Percentiles rank a stretch among this genome's conserved stretches.
Evolutionary conservation across 2,797 vertebrate genomes (phyloP).

Genomic region (Petrocephalus sullivani): DNA sequence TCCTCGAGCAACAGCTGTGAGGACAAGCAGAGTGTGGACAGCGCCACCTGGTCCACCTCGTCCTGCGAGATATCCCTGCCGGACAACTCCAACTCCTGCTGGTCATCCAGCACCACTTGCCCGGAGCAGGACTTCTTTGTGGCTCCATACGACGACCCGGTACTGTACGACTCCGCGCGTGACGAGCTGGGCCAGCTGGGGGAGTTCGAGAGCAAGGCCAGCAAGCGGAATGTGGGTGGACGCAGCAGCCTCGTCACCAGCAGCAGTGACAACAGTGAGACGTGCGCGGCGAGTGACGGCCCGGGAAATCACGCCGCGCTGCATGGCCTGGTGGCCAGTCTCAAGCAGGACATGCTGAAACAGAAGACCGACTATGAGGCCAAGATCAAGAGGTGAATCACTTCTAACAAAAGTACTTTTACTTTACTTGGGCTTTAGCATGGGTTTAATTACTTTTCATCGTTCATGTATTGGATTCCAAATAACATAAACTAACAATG

Average conservation of each 20-base stretch:
- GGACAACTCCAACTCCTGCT: conserved; percentile 89
- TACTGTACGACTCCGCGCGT: conserved; percentile 65
- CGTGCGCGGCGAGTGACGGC: conserved; percentile 63
- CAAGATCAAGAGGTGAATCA: conserved; percentile 82
- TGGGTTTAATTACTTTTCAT: neutral
- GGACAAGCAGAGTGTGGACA: conserved; percentile 95
- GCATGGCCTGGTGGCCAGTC: conserved; percentile 88
- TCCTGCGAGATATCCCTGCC: conserved; percentile 97
- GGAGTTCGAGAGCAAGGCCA: conserved; percentile 36
- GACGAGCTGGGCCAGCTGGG: conserved; percentile 60
- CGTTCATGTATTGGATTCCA: neutral
- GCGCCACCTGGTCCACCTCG: conserved; percentile 96
- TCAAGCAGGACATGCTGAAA: conserved; percentile 95
- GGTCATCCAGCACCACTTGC: conserved; percentile 94
- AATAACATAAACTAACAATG: neutral
- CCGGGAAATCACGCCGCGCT: conserved; percentile 80
- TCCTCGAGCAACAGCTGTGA: conserved; percentile 71
- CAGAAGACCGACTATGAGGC: conserved; percentile 92
- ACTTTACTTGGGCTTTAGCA: neutral
- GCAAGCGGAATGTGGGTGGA: conserved; percentile 32
- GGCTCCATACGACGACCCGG: conserved; percentile 75
- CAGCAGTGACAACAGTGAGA: conserved; percentile 83
- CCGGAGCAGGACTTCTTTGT: conserved; percentile 89
- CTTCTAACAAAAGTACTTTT: neutral
- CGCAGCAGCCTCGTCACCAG: conserved; percentile 74